phyloP scores from a whole-genome alignment of 1,140 invertebrate species.

The Drosophila erecta region DNA sequence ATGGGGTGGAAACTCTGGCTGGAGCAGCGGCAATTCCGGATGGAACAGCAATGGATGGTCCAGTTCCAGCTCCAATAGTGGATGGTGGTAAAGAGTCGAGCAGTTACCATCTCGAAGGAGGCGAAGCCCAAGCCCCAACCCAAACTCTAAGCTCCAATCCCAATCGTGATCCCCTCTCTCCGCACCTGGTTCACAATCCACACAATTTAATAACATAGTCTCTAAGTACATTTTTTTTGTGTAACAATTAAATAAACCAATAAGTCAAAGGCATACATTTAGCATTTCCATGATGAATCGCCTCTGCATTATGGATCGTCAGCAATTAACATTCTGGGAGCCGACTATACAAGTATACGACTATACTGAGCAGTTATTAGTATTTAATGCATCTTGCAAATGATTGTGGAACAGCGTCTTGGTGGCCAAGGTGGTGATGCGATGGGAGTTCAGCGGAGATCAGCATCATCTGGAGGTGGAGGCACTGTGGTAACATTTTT shows the following conservation, averaged over 20 bases:
- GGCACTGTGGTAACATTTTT: not conserved
- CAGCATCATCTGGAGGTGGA: not conserved
- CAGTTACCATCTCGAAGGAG: not conserved
- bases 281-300: slow-evolving; percentile 20
- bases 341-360: no score
- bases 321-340: slow-evolving; percentile 61
- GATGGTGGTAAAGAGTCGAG: slow-evolving; percentile 39
- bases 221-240: slow-evolving; percentile 11
- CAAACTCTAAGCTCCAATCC: not conserved
- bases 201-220: slow-evolving; percentile 18
- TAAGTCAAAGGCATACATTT: slow-evolving; percentile 28
- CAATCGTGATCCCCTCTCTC: not conserved
- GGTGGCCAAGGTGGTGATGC: slow-evolving; percentile 24
- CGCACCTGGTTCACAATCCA: slow-evolving; percentile 18
- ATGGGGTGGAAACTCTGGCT: slow-evolving; percentile 26
- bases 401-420: slow-evolving; percentile 40
- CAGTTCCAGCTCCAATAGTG: slow-evolving; percentile 39
- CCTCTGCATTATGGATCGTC: slow-evolving; percentile 56
- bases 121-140: not conserved
- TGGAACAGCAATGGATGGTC: slow-evolving; percentile 38
- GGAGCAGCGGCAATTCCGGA: slow-evolving; percentile 11
- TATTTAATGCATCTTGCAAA: slow-evolving; percentile 55
- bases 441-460: slow-evolving; percentile 20
- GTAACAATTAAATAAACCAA: slow-evolving; percentile 27
- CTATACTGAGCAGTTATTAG: slow-evolving; percentile 56